A percentile compares a stretch with the other conserved stretches of the same genome.
Evolutionary conservation across 2,113 vertebrate species (phyloP).

Genomic region (Callorhinus ursinus): DNA sequence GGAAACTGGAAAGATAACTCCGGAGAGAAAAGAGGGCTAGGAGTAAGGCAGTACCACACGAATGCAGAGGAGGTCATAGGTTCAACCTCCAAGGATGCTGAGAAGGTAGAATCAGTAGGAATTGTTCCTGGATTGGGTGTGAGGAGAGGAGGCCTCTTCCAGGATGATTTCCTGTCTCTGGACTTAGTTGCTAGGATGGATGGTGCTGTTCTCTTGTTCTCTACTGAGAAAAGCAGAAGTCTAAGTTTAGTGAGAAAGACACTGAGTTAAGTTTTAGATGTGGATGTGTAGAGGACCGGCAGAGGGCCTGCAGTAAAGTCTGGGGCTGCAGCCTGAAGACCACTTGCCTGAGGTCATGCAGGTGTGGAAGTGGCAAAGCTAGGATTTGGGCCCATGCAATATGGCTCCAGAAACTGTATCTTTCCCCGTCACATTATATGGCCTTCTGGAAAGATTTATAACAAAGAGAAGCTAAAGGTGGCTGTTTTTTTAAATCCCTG

Average conservation of each 20-base stretch:
- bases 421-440: fast-evolving
- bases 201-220: neutral
- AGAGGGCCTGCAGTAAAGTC: neutral
- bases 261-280: neutral
- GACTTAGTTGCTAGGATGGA: neutral
- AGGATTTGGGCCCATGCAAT: neutral
- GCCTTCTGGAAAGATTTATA: neutral
- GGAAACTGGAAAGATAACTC: neutral
- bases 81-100: neutral
- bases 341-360: neutral
- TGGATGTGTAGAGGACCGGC: neutral
- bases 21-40: neutral
- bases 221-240: neutral
- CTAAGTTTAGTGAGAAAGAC: neutral
- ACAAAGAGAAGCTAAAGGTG: neutral
- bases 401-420: neutral
- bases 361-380: neutral
- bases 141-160: neutral
- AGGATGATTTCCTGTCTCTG: neutral
- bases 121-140: neutral
- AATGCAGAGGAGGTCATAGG: neutral
- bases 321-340: neutral
- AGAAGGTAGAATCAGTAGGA: neutral
- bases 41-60: neutral
- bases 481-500: neutral